Base-by-base conservation (phyloP, 1,140 invertebrate genomes). In the Nephotettix cincticeps region DNA sequence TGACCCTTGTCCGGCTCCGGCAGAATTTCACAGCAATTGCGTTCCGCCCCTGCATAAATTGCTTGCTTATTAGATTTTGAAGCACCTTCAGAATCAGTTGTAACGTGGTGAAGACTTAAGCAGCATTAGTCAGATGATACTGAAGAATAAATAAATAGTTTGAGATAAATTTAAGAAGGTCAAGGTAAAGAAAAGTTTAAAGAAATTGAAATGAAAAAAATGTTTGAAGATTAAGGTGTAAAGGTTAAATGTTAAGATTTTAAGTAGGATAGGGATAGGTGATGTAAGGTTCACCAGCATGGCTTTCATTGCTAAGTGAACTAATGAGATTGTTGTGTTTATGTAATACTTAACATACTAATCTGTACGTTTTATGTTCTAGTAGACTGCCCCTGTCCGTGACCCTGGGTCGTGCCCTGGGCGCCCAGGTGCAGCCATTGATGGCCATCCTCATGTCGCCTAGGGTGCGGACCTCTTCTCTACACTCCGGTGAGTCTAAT, bases 371-470 rank as follows among this genome's bases (percentile, higher is more conserved):
- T 36, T 36, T 36, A 6, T 40, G 27, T 70, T 29, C 40, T 9
- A 27, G 1, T 25, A 70, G 69, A n/a, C 28, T 70, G 40, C 58
- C 69, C 4, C 23, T 47, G 54, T 63, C 69, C 6, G 69, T 70
- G 58, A 65, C 32, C n/a, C 32, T 43, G 19, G 58, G 69, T 27
- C 29, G 69, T 6, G 69, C 69, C 1, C 54, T 70, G 25, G 58
- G 69, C 2, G 69, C 56, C 0, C 69, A 70, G 27, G 69, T 70
- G 4, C 69, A 70, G 23, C 69, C 69, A 6, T 19, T 70, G 25
- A 70, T 70, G 69, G 69, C 69, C 21, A 61, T 70, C 6, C 27
- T 70, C 9, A 70, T 70, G 69, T 70, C 69, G 21, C 69, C 69
- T 6, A 70, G 69, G 45, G 36, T 27, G 29, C 25, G 27, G 1